Conservation (phyloP, 2,888 invertebrate species). For the Pterobdella sp. region DNA sequence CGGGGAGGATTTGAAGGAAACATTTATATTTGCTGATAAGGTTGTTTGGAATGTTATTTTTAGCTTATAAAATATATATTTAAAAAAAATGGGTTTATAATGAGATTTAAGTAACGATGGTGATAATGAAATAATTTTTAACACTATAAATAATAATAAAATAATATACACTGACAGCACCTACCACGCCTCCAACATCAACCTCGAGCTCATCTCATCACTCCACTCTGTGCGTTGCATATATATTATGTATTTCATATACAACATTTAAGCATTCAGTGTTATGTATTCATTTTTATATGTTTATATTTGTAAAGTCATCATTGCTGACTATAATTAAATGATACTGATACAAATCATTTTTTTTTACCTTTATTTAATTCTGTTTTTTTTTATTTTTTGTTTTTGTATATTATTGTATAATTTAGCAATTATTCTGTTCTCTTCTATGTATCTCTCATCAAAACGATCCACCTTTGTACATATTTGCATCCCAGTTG, state of each 20-base stretch:
- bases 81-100: no score
- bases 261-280: background rate
- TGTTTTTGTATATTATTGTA: conserved; percentile 3
- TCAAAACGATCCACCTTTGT: no score
- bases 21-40: conserved; percentile 96
- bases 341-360: background rate
- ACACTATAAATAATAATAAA: no score
- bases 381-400: background rate
- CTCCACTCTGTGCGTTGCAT: conserved; percentile 85
- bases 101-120: no score
- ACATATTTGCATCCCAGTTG: background rate
- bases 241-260: no score
- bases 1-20: conserved; percentile 96
- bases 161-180: no score
- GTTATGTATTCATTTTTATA: background rate
- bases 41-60: conserved; percentile 39
- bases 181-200: conserved; percentile 85
- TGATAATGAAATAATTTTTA: no score
- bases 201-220: conserved; percentile 94
- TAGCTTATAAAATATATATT: no score
- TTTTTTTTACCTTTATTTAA: background rate
- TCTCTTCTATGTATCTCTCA: no score
- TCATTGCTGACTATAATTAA: background rate
- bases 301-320: background rate
- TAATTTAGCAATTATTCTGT: no score